Conservation (phyloP, 2,113 vertebrate genomes). For the Pongo abelii region DNA sequence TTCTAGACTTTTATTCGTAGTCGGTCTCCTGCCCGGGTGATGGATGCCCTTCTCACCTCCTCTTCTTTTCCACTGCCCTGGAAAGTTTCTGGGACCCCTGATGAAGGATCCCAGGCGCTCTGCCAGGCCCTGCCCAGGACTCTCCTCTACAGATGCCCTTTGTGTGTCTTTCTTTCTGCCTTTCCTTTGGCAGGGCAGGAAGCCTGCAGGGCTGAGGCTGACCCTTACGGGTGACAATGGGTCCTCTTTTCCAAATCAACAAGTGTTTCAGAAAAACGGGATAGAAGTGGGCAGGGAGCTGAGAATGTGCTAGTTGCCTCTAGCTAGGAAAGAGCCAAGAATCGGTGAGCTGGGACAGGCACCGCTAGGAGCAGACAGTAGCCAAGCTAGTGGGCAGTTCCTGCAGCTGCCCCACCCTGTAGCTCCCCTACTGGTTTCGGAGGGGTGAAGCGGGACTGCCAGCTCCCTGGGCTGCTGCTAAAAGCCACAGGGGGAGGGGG, state of each 20-base stretch:
- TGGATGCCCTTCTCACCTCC: too few relatives aligned
- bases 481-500: background rate
- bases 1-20: background rate
- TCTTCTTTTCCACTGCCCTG: background rate
- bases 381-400: background rate
- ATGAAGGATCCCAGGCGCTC: background rate
- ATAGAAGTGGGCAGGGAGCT: background rate
- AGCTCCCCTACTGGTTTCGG: accelerated
- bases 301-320: background rate
- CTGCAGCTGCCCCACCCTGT: background rate
- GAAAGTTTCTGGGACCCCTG: background rate
- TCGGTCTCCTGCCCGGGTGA: background rate
- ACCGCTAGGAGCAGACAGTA: background rate
- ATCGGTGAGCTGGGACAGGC: too few relatives aligned
- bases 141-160: background rate
- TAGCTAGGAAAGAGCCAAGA: background rate
- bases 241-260: background rate
- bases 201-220: background rate
- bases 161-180: background rate
- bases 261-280: background rate
- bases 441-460: accelerated
- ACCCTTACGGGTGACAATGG: background rate
- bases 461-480: background rate
- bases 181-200: background rate
- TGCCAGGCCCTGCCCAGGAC: background rate